Conservation (phyloP, 2,888 invertebrate genomes). For the Agriopis marginaria region DNA sequence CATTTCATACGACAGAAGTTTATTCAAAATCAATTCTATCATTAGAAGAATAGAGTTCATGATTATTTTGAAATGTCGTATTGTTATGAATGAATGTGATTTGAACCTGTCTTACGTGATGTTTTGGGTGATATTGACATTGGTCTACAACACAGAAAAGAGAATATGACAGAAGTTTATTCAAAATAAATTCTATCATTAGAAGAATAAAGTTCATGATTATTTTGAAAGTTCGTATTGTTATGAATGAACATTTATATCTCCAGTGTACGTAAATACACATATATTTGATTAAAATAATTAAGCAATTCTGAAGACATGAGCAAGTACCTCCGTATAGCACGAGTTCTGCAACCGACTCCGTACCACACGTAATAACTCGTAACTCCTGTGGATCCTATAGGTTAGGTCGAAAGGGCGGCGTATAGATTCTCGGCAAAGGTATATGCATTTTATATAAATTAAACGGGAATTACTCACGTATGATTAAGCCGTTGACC, state of each 20-base stretch:
- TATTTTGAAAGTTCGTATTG: constrained; percentile 13
- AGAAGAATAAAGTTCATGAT: constrained; percentile 10
- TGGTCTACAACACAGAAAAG: not conserved
- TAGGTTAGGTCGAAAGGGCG: no score
- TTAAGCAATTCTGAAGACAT: no score
- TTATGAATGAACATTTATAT: constrained; percentile 1
- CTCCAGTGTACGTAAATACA: no score
- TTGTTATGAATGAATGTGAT: constrained; percentile 7
- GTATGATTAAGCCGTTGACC: no score
- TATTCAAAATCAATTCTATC: constrained; percentile 16
- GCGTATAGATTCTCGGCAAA: no score
- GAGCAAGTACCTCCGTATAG: no score
- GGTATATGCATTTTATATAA: no score
- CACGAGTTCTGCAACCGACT: no score
- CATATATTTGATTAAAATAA: no score
- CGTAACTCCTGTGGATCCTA: no score
- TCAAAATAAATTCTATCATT: constrained; percentile 13
- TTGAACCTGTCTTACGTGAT: constrained; percentile 6
- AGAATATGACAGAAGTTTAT: not conserved
- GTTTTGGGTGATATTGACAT: constrained; percentile 11
- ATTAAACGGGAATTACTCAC: no score
- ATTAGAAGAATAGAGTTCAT: constrained; percentile 9
- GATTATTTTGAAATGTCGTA: constrained; percentile 13
- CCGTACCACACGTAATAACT: no score
- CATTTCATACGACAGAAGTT: not conserved